Conservation (phyloP, 2,888 invertebrate species). For the Callyntrura sp. region DNA sequence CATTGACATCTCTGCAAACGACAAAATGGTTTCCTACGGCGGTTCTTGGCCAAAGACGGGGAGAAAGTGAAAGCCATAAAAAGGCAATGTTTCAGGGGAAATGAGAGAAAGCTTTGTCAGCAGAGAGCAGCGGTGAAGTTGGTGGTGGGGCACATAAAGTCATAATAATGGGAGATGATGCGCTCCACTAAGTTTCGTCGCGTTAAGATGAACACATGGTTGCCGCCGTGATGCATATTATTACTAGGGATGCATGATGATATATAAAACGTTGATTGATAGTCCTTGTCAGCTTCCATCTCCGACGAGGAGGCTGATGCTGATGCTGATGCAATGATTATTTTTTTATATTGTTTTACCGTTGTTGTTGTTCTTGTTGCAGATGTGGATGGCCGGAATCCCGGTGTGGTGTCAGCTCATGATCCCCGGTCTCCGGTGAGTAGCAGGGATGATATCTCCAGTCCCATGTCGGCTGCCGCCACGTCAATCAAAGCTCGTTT, state of each 20-base stretch:
- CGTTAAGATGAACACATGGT: not conserved
- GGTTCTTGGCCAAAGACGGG: no score
- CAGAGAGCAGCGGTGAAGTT: not conserved
- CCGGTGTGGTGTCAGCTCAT: conserved; percentile 77
- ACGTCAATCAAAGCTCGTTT: conserved; percentile 59
- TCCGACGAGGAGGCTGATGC: no score
- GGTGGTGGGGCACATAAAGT: conserved; percentile 27
- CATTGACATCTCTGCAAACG: not conserved
- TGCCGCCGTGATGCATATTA: not conserved
- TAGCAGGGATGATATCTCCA: conserved; percentile 77
- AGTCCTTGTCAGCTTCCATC: no score
- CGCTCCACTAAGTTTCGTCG: conserved; percentile 55
- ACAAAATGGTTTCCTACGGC: no score
- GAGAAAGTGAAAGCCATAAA: not conserved
- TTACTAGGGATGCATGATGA: conserved; percentile 35
- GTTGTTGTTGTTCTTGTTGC: conserved; percentile 62
- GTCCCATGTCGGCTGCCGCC: conserved; percentile 70
- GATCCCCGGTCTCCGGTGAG: conserved; percentile 80
- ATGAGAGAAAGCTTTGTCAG: conserved; percentile 43
- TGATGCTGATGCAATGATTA: no score
- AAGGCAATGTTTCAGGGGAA: conserved; percentile 27
- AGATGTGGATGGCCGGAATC: conserved; percentile 81
- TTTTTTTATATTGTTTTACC: no score
- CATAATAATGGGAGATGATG: conserved; percentile 65
- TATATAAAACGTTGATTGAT: conserved; percentile 77